These are phyloP conservation scores for Garrulus glandarius DNA, from an alignment of 2,797 vertebrate species.

Conservation along the genomic window DNA sequence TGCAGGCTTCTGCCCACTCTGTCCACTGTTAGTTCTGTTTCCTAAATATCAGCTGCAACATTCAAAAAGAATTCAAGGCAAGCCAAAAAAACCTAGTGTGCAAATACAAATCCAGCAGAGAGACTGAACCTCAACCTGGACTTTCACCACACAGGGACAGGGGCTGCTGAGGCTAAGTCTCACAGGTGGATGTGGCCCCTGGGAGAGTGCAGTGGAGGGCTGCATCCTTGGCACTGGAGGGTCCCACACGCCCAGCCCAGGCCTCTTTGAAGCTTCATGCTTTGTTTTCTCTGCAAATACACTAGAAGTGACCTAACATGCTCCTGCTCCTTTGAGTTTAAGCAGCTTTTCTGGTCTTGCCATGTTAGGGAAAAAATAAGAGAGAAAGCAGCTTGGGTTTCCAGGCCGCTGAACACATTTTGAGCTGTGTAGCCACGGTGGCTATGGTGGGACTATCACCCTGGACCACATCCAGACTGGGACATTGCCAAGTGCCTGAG, in stretches of 20 bases:
- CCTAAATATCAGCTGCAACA: neutral
- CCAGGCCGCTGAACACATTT: neutral
- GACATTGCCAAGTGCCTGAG: neutral
- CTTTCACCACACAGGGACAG: neutral
- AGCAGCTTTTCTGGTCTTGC: neutral
- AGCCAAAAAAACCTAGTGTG: neutral
- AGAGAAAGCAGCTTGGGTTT: neutral
- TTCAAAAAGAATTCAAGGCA: neutral
- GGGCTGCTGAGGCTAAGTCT: neutral
- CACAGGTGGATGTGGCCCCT: neutral
- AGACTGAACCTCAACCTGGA: neutral
- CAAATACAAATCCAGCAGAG: neutral
- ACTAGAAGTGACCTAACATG: constrained; percentile 25
- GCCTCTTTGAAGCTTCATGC: neutral
- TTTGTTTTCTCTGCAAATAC: constrained; percentile 51
- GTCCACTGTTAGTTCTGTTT: neutral
- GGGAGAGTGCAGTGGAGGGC: neutral
- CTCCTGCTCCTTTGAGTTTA: neutral
- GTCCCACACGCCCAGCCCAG: neutral
- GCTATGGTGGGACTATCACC: neutral
- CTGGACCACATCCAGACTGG: neutral
- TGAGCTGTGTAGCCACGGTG: neutral
- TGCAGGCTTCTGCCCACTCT: neutral
- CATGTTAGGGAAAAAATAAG: neutral
- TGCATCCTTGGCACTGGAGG: neutral